These are phyloP conservation scores for Tetropium fuscum DNA, from an alignment of 2,888 invertebrate species.

Conservation along the genomic window DNA sequence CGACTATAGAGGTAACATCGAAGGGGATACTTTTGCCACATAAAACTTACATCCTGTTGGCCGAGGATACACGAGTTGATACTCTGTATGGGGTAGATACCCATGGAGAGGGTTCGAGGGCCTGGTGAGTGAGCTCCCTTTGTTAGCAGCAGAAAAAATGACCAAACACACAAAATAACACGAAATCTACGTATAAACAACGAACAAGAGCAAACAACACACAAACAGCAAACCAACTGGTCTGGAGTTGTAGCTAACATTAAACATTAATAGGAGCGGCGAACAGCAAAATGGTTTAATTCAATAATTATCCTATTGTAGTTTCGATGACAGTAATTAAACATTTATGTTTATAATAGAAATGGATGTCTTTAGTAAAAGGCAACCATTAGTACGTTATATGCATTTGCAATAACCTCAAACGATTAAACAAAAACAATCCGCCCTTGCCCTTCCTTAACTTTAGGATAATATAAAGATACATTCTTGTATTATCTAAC, in stretches of 20 bases:
- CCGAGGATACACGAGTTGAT: conserved; percentile 89
- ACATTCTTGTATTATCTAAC: no score
- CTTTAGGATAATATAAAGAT: conserved; percentile 1
- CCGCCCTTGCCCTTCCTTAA: neutral
- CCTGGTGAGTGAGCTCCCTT: conserved; percentile 94
- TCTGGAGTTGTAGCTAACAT: conserved; percentile 16
- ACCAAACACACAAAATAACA: conserved; percentile 67
- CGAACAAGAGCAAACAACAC: conserved; percentile 30
- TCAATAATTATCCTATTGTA: conserved; percentile 24
- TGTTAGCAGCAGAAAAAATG: conserved; percentile 69
- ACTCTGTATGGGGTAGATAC: conserved; percentile 90
- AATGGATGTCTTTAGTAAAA: conserved; percentile 19
- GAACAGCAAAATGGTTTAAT: conserved; percentile 19
- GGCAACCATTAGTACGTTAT: neutral
- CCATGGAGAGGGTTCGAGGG: conserved; percentile 91
- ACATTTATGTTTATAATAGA: conserved; percentile 20
- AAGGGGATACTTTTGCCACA: conserved; percentile 16
- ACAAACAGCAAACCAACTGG: conserved; percentile 19
- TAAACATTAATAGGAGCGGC: conserved; percentile 19
- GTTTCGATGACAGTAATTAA: conserved; percentile 32
- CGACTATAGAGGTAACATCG: conserved; percentile 13
- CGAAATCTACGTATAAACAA: conserved; percentile 50
- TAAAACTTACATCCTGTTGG: conserved; percentile 88
- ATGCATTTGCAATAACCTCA: conserved; percentile 16
- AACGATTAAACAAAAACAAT: neutral